Percentiles rank a stretch among this genome's conserved stretches.
phyloP scores from a whole-genome alignment of 2,888 invertebrate genomes.

The Dexiosoma caninum region DNA sequence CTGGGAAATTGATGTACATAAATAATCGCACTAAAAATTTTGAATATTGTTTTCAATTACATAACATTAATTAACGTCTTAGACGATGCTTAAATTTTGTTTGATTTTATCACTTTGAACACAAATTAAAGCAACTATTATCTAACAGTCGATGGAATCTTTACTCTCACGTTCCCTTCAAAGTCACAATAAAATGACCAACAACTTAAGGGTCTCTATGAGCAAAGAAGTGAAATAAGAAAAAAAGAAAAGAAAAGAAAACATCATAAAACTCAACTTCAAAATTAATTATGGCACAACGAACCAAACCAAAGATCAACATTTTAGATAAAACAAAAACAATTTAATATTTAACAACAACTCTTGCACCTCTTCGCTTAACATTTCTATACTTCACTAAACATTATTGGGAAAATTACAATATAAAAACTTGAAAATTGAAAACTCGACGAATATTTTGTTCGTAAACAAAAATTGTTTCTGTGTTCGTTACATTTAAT shows the following conservation, averaged over 20 bases:
- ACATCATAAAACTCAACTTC: conserved; percentile 4
- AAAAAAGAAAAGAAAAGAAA: neutral
- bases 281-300: conserved; percentile 29
- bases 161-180: neutral
- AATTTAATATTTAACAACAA: conserved; percentile 35
- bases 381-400: neutral
- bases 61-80: neutral
- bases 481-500: no score
- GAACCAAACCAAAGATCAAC: conserved; percentile 25
- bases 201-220: neutral
- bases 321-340: conserved; percentile 35
- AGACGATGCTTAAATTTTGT: neutral
- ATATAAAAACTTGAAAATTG: neutral
- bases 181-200: neutral
- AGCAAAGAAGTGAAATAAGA: no score
- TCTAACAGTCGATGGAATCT: neutral
- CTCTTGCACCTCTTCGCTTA: conserved; percentile 27
- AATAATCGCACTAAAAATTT: no score
- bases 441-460: no score
- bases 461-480: no score
- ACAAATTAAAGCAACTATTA: conserved; percentile 7
- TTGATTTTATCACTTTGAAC: neutral
- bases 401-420: conserved; percentile 25
- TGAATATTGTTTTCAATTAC: no score
- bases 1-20: no score